Evolutionary conservation across 2,888 invertebrate species (phyloP), one percentile per base, ranked within the genome.

Genomic region (Hypselothyrea guttata): DNA sequence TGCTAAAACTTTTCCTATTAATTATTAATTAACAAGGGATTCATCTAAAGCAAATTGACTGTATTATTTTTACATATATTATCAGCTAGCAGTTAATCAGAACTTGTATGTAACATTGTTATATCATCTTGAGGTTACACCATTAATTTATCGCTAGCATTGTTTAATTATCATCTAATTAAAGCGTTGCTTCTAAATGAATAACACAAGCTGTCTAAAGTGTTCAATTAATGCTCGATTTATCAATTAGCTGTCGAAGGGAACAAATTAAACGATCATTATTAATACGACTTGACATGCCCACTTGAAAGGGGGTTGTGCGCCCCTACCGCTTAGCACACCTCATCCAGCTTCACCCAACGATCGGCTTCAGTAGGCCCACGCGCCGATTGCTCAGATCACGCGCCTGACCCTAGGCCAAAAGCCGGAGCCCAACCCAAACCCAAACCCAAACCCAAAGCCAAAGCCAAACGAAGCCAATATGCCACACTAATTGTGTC

Each of bases 401-500:
- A 71, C 78, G 47, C 65, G 75, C 27, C 61, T 51, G 61, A 55
- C 70, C 67, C 35, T 16, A 38, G 41, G 38, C 38, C 55, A 54
- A 57, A 44, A 12, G 34, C 33, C 22, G 4, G 41, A 38, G 53
- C n/a, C n/a, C n/a, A 9, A 11, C 30, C n/a, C 38, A 28, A 58
- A 22, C 38, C 40, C 51, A 48, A 34, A 52, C 49, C 42, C 60
- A 18, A 22, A 27, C 22, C 40, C 27, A 40, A 52, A 13, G 53
- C 46, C 66, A 56, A 31, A 60, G 53, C 51, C 67, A 47, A 57
- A 69, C 56, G 71, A 62, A 77, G 71, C 82, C 81, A 81, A 81
- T 81, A 75, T 68, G 86, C 74, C 74, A 85, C 71, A 64, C 84
- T 81, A 81, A 81, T 81, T 81, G 86, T 79, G 75, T 67, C 82